phyloP scores from a whole-genome alignment of 1,140 invertebrate genomes.

The Epicauta chinensis region DNA sequence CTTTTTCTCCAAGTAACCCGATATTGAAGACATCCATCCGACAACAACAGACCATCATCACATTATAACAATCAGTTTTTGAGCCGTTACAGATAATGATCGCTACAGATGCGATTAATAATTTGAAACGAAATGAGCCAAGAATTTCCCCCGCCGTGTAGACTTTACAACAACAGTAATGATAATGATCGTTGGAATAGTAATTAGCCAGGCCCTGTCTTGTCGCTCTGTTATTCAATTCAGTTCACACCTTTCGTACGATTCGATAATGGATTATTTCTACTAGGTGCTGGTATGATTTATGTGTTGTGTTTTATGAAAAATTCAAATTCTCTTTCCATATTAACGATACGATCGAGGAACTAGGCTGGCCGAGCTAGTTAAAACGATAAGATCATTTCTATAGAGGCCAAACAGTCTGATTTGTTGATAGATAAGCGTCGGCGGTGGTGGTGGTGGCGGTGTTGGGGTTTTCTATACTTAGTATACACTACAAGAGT shows the following conservation, averaged over 20 bases:
- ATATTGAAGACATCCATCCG: constrained; percentile 11
- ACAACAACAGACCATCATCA: neutral
- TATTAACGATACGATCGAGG: constrained; percentile 26
- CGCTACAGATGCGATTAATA: too few species aligned
- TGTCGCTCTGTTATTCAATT: too few species aligned
- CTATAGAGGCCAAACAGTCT: constrained; percentile 35
- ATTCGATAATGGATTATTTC: constrained; percentile 13
- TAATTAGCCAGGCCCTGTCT: too few species aligned
- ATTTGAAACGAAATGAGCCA: too few species aligned
- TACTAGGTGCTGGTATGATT: constrained; percentile 28
- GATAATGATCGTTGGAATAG: too few species aligned
- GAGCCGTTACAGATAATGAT: neutral
- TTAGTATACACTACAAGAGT: neutral
- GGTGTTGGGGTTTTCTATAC: too few species aligned
- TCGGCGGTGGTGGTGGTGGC: constrained; percentile 1
- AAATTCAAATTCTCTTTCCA: constrained; percentile 28
- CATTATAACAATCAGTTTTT: constrained; percentile 14
- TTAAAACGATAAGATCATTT: constrained; percentile 34
- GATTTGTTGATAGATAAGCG: constrained; percentile 30
- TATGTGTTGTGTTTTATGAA: constrained; percentile 29
- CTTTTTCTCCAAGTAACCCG: constrained; percentile 11
- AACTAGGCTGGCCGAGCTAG: constrained; percentile 33
- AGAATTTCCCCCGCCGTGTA: too few species aligned
- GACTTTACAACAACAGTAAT: too few species aligned
- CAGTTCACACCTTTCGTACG: constrained; percentile 5